Evolutionary conservation across 2,113 vertebrate species (phyloP).

Genomic region (Coryphaenoides rupestris): DNA sequence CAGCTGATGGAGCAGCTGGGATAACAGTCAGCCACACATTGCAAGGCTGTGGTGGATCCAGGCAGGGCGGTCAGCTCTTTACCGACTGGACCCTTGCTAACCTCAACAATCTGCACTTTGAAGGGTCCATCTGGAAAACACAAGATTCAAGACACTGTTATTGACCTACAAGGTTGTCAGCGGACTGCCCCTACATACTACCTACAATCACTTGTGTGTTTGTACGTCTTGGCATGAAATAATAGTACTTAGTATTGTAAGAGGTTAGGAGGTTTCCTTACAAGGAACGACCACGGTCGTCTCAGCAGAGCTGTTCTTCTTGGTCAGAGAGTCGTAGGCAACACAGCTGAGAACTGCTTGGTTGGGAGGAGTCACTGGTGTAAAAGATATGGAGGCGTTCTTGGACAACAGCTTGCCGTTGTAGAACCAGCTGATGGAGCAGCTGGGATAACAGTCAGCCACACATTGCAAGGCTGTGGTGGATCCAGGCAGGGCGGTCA

Average conservation of each 20-base stretch:
- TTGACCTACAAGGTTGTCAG: no score
- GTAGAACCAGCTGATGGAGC: conserved; percentile 27
- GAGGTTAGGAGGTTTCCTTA: no score
- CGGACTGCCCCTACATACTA: no score
- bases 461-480: conserved; percentile 20
- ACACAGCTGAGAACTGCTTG: conserved; percentile 13
- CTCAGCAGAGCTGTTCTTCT: background rate
- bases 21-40: conserved; percentile 21
- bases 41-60: conserved; percentile 21
- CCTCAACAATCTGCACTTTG: conserved; percentile 3
- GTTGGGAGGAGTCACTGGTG: conserved; percentile 10
- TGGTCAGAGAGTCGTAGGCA: conserved; percentile 10
- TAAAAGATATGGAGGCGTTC: conserved; percentile 15
- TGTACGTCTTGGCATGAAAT: no score
- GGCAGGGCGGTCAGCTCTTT: background rate
- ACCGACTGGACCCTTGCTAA: conserved; percentile 3
- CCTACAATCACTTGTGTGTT: no score
- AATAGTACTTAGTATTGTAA: no score
- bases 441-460: conserved; percentile 18
- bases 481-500: conserved; percentile 9
- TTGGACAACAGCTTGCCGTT: background rate
- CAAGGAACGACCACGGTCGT: conserved; percentile 18
- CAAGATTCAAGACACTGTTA: no score
- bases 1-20: conserved; percentile 24
- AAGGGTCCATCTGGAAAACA: conserved; percentile 32